These are phyloP conservation scores for Rhyzopertha dominica DNA, from an alignment of 1,140 invertebrate genomes.

Conservation along the genomic window DNA sequence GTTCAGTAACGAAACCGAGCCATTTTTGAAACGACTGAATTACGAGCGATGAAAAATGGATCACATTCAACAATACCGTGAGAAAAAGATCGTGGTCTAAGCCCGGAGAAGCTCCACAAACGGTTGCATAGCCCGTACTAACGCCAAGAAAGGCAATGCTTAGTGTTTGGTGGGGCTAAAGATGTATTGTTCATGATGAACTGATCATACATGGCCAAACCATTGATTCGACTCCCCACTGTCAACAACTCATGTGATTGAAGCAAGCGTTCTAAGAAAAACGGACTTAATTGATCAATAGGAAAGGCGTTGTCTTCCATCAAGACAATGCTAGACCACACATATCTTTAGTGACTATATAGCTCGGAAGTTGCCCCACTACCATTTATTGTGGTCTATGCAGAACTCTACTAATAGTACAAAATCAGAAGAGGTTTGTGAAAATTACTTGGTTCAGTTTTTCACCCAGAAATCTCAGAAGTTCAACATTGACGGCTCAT, in stretches of 20 bases:
- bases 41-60: too few relatives aligned
- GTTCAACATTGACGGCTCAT: too few relatives aligned
- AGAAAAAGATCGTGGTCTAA: constrained; percentile 13
- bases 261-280: background rate
- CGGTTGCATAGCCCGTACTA: constrained; percentile 20
- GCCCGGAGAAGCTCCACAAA: constrained; percentile 9
- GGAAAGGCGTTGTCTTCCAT: constrained; percentile 34
- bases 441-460: too few relatives aligned
- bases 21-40: too few relatives aligned
- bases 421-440: too few relatives aligned
- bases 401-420: constrained; percentile 23
- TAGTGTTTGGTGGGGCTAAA: constrained; percentile 22
- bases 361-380: constrained; percentile 38
- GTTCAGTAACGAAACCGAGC: too few relatives aligned
- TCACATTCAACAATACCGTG: too few relatives aligned
- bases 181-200: constrained; percentile 27
- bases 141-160: constrained; percentile 18
- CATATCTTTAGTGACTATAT: constrained; percentile 28
- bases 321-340: constrained; percentile 32
- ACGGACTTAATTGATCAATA: constrained; percentile 29
- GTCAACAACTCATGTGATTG: too few relatives aligned
- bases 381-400: constrained; percentile 42
- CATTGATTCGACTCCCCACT: constrained; percentile 18
- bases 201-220: constrained; percentile 27
- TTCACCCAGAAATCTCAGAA: too few relatives aligned